These are phyloP conservation scores for Ptiloglossa arizonensis DNA, from an alignment of 1,140 invertebrate genomes.

Conservation along the genomic window DNA sequence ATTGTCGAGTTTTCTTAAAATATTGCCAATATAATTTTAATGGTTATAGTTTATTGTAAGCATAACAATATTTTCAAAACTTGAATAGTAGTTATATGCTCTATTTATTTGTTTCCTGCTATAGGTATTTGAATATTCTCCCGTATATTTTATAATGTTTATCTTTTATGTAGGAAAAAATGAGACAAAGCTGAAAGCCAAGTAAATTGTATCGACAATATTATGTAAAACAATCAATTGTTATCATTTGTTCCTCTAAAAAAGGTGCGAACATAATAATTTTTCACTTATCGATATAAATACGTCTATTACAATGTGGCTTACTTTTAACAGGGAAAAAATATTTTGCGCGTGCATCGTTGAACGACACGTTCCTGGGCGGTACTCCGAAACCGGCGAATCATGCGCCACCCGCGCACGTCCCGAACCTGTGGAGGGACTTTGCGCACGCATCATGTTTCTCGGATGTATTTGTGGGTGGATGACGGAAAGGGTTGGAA, in stretches of 20 bases:
- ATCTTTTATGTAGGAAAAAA: too few relatives aligned
- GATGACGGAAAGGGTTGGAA: slow-evolving; percentile 57
- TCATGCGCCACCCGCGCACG: slow-evolving; percentile 52
- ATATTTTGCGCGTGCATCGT: background rate
- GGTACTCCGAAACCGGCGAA: slow-evolving; percentile 57
- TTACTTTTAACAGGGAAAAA: background rate
- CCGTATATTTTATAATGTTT: too few relatives aligned
- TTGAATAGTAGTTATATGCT: too few relatives aligned
- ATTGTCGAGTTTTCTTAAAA: too few relatives aligned
- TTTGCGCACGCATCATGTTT: slow-evolving; percentile 59
- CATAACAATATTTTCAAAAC: too few relatives aligned
- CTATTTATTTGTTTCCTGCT: too few relatives aligned
- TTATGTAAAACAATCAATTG: background rate
- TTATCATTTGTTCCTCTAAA: background rate
- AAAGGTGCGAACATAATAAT: background rate
- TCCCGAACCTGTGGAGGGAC: slow-evolving; percentile 48
- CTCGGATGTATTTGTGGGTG: slow-evolving; percentile 37
- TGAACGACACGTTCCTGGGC: slow-evolving; percentile 28
- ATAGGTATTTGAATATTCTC: too few relatives aligned
- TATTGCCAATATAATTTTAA: too few relatives aligned
- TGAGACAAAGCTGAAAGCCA: too few relatives aligned
- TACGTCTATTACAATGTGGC: background rate
- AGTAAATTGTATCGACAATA: background rate
- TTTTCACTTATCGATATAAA: background rate
- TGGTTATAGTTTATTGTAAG: too few relatives aligned